These are phyloP conservation scores for Penaeus chinensis DNA, from an alignment of 1,140 invertebrate genomes.

Conservation along the genomic window DNA sequence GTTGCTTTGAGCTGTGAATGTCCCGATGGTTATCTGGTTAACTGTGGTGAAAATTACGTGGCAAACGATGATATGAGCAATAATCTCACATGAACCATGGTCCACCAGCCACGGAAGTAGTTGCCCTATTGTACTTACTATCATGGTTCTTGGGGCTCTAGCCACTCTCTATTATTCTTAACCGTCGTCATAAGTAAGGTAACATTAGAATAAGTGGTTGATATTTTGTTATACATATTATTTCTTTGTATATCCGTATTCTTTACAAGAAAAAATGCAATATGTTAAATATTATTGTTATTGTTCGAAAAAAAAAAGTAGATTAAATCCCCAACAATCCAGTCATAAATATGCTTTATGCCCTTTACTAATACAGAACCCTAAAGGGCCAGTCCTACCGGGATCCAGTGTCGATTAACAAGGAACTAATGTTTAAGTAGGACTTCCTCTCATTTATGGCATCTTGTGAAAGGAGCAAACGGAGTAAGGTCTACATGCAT, in stretches of 20 bases:
- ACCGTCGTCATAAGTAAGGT: conserved; percentile 60
- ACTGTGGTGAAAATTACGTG: conserved; percentile 76
- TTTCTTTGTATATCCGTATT: too few relatives aligned
- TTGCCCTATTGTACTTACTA: conserved; percentile 74
- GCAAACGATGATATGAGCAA: too few relatives aligned
- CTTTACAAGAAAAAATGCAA: background rate
- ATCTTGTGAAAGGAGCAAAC: conserved; percentile 66
- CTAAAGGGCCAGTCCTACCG: conserved; percentile 60
- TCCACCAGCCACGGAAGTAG: conserved; percentile 56
- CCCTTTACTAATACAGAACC: conserved; percentile 45
- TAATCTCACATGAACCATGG: conserved; percentile 52
- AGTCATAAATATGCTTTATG: background rate
- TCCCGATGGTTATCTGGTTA: conserved; percentile 76
- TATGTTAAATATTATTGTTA: too few relatives aligned
- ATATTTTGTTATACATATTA: background rate
- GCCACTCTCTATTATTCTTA: conserved; percentile 60
- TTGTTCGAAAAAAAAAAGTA: too few relatives aligned
- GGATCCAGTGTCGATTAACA: conserved; percentile 89
- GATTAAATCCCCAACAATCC: too few relatives aligned
- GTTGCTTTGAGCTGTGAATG: conserved; percentile 78
- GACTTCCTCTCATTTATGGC: conserved; percentile 74
- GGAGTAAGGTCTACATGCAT: conserved; percentile 65
- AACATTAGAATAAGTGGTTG: background rate
- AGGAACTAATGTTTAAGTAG: conserved; percentile 94
- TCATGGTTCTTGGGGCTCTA: conserved; percentile 70